Percentiles rank a stretch among this genome's conserved stretches.
Conservation (phyloP, 35 echinoderm and acorn worm species). For the Anneissia japonica region DNA sequence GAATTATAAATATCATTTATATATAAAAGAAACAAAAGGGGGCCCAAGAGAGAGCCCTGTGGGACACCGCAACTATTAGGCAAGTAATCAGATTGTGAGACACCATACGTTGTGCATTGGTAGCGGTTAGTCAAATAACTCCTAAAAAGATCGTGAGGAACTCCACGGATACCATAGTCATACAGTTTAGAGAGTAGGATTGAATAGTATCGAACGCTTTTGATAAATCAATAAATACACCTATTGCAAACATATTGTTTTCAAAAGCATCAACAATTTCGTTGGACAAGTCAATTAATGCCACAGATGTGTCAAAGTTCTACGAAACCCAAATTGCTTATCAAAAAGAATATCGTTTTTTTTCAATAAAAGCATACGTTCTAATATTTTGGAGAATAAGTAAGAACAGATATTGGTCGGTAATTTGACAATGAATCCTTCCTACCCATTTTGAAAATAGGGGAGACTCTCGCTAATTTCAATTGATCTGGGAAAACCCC, state of each 20-base stretch:
- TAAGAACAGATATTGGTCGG: conserved; percentile 40
- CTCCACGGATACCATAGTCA: conserved; percentile 29
- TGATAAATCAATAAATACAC: conserved; percentile 55
- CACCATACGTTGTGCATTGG: conserved; percentile 33
- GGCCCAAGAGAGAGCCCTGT: conserved; percentile 34
- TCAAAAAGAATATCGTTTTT: conserved; percentile 22
- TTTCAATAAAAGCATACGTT: conserved; percentile 12
- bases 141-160: conserved; percentile 6
- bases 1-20: conserved; percentile 34
- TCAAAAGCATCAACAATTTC: conserved; percentile 14
- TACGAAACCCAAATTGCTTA: conserved; percentile 37
- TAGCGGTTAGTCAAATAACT: conserved; percentile 36
- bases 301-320: conserved; percentile 11
- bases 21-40: conserved; percentile 13
- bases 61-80: conserved; percentile 31
- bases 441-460: conserved; percentile 32
- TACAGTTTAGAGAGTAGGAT: conserved; percentile 29
- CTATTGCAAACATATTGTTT: neutral
- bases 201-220: conserved; percentile 54
- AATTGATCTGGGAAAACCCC: conserved; percentile 42
- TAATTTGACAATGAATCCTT: conserved; percentile 15
- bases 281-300: conserved; percentile 24
- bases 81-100: neutral
- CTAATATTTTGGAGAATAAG: conserved; percentile 45
- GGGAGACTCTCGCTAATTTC: conserved; percentile 43